phyloP scores from a whole-genome alignment of 2,797 vertebrate genomes.

The Aeoliscus strigatus region DNA sequence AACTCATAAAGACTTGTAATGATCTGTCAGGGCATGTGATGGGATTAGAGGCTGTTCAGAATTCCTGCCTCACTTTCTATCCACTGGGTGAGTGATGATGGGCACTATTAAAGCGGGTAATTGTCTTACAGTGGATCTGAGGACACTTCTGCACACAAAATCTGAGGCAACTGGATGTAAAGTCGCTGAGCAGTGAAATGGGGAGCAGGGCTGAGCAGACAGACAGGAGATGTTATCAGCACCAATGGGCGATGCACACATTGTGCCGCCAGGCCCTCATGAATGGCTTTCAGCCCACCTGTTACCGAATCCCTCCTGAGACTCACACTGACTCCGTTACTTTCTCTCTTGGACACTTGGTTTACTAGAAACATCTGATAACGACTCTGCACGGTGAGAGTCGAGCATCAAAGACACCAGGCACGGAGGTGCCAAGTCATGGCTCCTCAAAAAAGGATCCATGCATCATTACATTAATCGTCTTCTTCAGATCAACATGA shows the following conservation, averaged over 20 bases:
- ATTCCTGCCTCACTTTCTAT: slow-evolving; percentile 67
- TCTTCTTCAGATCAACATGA: too few species aligned
- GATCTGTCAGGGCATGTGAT: slow-evolving; percentile 55
- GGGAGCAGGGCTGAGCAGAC: slow-evolving; percentile 60
- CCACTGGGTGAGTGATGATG: slow-evolving; percentile 65
- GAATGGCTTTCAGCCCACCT: slow-evolving; percentile 63
- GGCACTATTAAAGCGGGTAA: slow-evolving; percentile 71
- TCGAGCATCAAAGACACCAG: slow-evolving; percentile 29
- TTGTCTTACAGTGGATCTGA: slow-evolving; percentile 69
- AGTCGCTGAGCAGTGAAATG: slow-evolving; percentile 73
- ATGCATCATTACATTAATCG: slow-evolving; percentile 12
- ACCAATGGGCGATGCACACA: slow-evolving; percentile 63
- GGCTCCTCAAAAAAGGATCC: slow-evolving; percentile 8
- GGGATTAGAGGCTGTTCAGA: slow-evolving; percentile 45
- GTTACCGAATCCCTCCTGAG: slow-evolving; percentile 65
- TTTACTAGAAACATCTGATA: slow-evolving; percentile 37
- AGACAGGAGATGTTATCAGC: slow-evolving; percentile 66
- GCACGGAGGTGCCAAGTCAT: slow-evolving; percentile 1
- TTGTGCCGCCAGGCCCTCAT: slow-evolving; percentile 58
- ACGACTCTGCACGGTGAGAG: slow-evolving; percentile 22
- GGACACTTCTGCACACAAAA: slow-evolving; percentile 57
- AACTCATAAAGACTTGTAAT: slow-evolving; percentile 55
- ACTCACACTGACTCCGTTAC: slow-evolving; percentile 43
- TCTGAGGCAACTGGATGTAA: slow-evolving; percentile 66
- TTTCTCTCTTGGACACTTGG: slow-evolving; percentile 47